phyloP scores from a whole-genome alignment of 2,113 vertebrate species.

The Alligator mississippiensis region DNA sequence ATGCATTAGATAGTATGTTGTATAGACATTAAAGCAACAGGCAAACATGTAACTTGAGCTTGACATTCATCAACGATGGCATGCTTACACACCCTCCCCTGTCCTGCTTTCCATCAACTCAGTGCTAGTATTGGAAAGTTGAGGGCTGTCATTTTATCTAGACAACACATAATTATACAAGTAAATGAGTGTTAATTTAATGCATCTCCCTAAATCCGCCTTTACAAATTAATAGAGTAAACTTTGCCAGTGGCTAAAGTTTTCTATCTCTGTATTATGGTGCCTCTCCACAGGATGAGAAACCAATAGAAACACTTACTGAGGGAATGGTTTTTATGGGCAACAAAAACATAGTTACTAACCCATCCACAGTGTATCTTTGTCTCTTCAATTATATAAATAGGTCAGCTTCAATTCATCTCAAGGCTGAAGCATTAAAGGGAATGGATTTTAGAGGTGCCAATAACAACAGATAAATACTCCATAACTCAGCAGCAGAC shows the following conservation, averaged over 20 bases:
- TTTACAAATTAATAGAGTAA: slow-evolving; percentile 69
- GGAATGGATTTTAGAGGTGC: neutral
- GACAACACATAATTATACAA: slow-evolving; percentile 65
- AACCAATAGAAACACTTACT: slow-evolving; percentile 22
- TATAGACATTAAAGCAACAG: slow-evolving; percentile 48
- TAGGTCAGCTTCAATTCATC: slow-evolving; percentile 24
- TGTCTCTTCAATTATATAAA: slow-evolving; percentile 13
- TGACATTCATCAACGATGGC: slow-evolving; percentile 29
- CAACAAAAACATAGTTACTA: slow-evolving; percentile 40
- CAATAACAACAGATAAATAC: neutral
- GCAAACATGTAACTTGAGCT: slow-evolving; percentile 58
- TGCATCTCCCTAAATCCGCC: slow-evolving; percentile 52
- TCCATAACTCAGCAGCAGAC: slow-evolving; percentile 8
- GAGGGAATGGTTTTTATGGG: neutral
- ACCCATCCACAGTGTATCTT: slow-evolving; percentile 11
- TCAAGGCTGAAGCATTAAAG: neutral
- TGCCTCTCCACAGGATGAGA: slow-evolving; percentile 26
- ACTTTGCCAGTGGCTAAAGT: slow-evolving; percentile 46
- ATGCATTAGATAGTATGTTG: slow-evolving; percentile 5
- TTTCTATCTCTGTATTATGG: slow-evolving; percentile 10
- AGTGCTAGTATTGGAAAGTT: slow-evolving; percentile 33
- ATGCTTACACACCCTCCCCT: neutral
- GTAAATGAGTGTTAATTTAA: slow-evolving; percentile 68
- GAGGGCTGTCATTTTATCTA: slow-evolving; percentile 53
- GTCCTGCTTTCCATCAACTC: slow-evolving; percentile 56